A percentile compares a stretch with the other conserved stretches of the same genome.
These are phyloP conservation scores for Cylindroiulus punctatus DNA, from an alignment of 2,888 invertebrate genomes.

Conservation along the genomic window DNA sequence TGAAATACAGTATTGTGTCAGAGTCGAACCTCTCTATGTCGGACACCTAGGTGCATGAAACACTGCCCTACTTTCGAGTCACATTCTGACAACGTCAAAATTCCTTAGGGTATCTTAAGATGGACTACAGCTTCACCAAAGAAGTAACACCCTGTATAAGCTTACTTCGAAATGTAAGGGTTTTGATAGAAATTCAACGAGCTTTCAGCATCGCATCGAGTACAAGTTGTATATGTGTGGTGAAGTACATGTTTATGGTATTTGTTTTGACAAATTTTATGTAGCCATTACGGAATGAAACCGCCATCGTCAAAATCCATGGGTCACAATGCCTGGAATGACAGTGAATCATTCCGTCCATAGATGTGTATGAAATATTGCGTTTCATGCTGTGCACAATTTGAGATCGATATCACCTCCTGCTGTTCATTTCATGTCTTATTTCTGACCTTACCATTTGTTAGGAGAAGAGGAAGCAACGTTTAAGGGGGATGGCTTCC, in stretches of 20 bases:
- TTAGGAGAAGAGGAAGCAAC: constrained; percentile 33
- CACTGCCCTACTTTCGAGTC: no score
- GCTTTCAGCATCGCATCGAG: neutral
- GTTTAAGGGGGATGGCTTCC: neutral
- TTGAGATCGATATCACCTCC: constrained; percentile 40
- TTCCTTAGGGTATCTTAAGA: neutral
- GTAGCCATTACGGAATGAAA: neutral
- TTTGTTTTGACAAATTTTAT: constrained; percentile 45
- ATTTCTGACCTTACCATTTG: constrained; percentile 47
- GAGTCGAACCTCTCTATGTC: no score
- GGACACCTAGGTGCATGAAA: no score
- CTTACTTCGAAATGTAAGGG: no score
- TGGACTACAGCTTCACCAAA: no score
- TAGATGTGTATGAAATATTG: constrained; percentile 28
- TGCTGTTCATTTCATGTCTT: constrained; percentile 45
- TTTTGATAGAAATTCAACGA: neutral
- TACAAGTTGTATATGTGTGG: no score
- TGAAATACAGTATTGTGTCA: no score
- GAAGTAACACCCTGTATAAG: neutral
- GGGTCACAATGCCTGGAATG: neutral
- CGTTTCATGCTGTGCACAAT: constrained; percentile 4
- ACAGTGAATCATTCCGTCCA: constrained; percentile 15
- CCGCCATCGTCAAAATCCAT: neutral
- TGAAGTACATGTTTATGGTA: constrained; percentile 8
- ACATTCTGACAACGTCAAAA: no score